Conservation (phyloP, 2,888 invertebrate species). For the Nomada ruficornis region DNA sequence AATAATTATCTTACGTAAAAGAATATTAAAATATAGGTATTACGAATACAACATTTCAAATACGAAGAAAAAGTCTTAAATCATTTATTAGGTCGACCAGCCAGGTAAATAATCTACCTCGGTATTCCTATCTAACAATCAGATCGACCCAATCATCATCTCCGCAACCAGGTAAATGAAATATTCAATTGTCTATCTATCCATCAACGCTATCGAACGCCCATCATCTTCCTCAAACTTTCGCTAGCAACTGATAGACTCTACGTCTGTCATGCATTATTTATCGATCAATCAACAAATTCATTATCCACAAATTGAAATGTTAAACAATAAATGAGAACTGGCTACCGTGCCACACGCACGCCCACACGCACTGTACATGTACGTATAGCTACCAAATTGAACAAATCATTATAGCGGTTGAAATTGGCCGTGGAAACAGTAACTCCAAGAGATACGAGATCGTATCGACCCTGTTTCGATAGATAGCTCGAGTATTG, state of each 20-base stretch:
- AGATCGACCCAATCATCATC: too few relatives aligned
- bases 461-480: neutral
- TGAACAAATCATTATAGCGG: conserved; percentile 5
- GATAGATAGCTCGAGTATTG: neutral
- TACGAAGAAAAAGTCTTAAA: too few relatives aligned
- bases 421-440: neutral
- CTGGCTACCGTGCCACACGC: neutral
- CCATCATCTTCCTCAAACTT: neutral
- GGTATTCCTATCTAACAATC: neutral
- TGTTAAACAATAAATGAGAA: neutral
- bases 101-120: neutral
- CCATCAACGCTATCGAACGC: neutral
- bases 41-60: too few relatives aligned
- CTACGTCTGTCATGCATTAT: too few relatives aligned
- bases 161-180: neutral
- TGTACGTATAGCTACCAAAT: neutral
- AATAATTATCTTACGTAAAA: too few relatives aligned
- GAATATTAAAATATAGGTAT: too few relatives aligned
- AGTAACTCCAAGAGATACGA: conserved; percentile 1
- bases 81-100: too few relatives aligned
- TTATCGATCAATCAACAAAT: conserved; percentile 3
- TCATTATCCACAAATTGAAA: neutral
- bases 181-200: conserved; percentile 17
- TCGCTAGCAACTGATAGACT: neutral
- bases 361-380: neutral